These are phyloP conservation scores for Cirrhinus molitorella DNA, from an alignment of 2,797 vertebrate genomes.

Conservation along the genomic window DNA sequence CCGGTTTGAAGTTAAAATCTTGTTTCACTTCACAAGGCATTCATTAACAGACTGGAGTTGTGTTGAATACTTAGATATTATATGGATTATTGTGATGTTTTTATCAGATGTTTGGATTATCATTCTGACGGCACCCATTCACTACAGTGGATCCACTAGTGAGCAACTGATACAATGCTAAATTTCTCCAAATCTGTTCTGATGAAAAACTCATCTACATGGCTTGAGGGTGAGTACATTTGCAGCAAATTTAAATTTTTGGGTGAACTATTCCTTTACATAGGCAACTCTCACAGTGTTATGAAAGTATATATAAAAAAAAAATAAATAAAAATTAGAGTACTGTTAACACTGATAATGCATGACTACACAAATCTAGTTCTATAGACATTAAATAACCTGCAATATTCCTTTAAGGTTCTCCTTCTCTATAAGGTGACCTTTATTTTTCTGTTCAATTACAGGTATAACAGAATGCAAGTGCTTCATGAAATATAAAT, in stretches of 20 bases:
- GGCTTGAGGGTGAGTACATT: background rate
- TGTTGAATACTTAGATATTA: background rate
- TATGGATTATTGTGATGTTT: background rate
- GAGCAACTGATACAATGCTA: background rate
- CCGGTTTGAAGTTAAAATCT: background rate
- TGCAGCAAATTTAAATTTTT: background rate
- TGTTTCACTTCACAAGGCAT: background rate
- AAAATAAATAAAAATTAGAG: too few species aligned
- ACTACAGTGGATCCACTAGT: background rate
- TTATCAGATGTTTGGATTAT: background rate
- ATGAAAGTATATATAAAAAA: too few species aligned
- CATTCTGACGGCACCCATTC: background rate
- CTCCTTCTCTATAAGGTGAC: background rate
- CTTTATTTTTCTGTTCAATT: background rate
- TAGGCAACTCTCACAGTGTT: background rate
- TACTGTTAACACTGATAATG: background rate
- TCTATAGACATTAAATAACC: conserved; percentile 9
- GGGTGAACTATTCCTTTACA: background rate
- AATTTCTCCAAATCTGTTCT: background rate
- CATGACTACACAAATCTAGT: background rate
- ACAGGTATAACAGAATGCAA: background rate
- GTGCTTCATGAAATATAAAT: conserved; percentile 10
- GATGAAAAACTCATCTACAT: background rate
- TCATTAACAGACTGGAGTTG: background rate
- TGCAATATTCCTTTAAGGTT: background rate